A percentile compares a stretch with the other conserved stretches of the same genome.
Conservation (phyloP, 2,113 vertebrate species). For the Fulica atra region DNA sequence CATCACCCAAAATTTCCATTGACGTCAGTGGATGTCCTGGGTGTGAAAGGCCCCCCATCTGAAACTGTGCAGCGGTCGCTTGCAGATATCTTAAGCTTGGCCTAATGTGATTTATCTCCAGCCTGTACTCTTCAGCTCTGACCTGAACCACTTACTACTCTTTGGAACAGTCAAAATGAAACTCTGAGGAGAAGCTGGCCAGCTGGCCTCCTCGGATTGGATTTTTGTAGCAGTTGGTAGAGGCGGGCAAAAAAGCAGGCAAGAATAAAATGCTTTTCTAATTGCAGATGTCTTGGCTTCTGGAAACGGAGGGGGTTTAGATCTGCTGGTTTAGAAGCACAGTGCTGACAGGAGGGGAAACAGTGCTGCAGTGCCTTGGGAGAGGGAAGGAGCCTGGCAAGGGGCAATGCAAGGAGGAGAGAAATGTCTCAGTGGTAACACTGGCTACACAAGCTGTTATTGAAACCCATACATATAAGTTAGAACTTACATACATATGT, state of each 20-base stretch:
- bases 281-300: background rate
- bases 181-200: background rate
- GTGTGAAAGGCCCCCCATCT: conserved; percentile 18
- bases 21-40: conserved; percentile 53
- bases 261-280: background rate
- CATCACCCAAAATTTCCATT: conserved; percentile 61
- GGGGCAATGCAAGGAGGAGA: background rate
- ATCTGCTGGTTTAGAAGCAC: background rate
- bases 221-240: background rate
- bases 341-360: background rate
- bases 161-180: conserved; percentile 10
- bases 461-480: background rate
- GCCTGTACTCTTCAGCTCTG: conserved; percentile 8
- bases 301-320: background rate
- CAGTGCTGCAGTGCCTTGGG: background rate
- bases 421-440: background rate
- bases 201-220: background rate
- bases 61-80: conserved; percentile 6
- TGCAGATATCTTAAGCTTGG: conserved; percentile 1
- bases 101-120: conserved; percentile 7
- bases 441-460: background rate
- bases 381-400: background rate
- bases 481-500: background rate
- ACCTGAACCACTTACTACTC: background rate
- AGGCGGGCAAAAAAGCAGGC: background rate